These are phyloP conservation scores for Eleutherodactylus coqui DNA, from an alignment of 2,797 vertebrate species.

Conservation along the genomic window DNA sequence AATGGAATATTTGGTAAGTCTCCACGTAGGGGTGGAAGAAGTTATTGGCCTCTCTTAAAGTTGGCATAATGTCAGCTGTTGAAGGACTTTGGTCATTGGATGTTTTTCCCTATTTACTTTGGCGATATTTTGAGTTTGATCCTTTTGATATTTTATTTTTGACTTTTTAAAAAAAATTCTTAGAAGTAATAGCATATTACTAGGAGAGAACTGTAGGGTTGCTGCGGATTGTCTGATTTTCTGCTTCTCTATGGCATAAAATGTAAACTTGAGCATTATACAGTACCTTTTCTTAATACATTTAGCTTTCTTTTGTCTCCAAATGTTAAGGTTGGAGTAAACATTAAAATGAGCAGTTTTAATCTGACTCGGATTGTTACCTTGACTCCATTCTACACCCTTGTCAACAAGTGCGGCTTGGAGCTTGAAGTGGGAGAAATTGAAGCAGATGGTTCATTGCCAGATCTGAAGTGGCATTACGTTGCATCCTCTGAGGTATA, in stretches of 20 bases:
- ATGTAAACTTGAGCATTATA: background rate
- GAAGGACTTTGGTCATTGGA: no score
- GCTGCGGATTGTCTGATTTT: background rate
- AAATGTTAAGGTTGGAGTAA: slow-evolving; percentile 86
- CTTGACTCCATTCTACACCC: slow-evolving; percentile 92
- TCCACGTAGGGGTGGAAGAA: background rate
- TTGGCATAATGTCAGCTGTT: no score
- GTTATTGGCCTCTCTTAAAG: background rate
- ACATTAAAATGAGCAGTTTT: slow-evolving; percentile 95
- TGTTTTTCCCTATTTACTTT: background rate
- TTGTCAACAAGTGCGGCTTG: slow-evolving; percentile 90
- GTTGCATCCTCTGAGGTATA: slow-evolving; percentile 85
- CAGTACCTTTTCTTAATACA: background rate
- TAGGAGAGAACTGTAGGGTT: background rate
- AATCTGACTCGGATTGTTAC: slow-evolving; percentile 92
- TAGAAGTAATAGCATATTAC: no score
- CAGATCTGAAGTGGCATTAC: slow-evolving; percentile 87
- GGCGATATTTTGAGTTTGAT: background rate
- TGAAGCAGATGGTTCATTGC: slow-evolving; percentile 69
- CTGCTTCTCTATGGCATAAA: background rate
- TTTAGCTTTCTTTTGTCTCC: slow-evolving; percentile 39
- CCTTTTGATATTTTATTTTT: no score
- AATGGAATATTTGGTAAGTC: slow-evolving; percentile 90
- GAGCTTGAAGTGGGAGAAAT: slow-evolving; percentile 96
- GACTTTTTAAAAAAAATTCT: background rate